Conservation (phyloP, 1,140 invertebrate genomes). For the Tribolium madens region DNA sequence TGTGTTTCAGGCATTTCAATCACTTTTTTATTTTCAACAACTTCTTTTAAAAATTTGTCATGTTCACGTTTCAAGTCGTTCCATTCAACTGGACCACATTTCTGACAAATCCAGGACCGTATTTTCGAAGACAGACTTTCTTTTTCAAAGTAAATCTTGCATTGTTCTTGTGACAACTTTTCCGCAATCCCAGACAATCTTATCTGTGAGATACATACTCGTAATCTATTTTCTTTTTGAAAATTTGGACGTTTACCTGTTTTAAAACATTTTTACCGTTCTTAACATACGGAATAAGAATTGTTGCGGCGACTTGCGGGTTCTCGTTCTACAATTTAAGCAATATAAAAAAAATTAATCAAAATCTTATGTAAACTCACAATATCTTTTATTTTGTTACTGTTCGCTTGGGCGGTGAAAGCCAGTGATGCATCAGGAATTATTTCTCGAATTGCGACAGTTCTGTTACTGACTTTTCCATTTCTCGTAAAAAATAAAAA, state of each 20-base stretch:
- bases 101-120: slow-evolving; percentile 49
- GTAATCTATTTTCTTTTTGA: not conserved
- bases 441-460: slow-evolving; percentile 65
- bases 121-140: slow-evolving; percentile 43
- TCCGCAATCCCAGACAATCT: slow-evolving; percentile 48
- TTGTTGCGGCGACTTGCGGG: slow-evolving; percentile 67
- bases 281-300: slow-evolving; percentile 66
- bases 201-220: slow-evolving; percentile 34
- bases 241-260: slow-evolving; percentile 67
- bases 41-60: slow-evolving; percentile 49
- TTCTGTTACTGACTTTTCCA: slow-evolving; percentile 66
- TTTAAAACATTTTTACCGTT: slow-evolving; percentile 59
- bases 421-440: slow-evolving; percentile 67
- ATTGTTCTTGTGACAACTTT: slow-evolving; percentile 35
- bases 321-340: slow-evolving; percentile 64
- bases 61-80: slow-evolving; percentile 50
- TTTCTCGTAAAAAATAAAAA: slow-evolving; percentile 62
- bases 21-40: slow-evolving; percentile 36
- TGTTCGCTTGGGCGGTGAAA: slow-evolving; percentile 67
- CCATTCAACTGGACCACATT: slow-evolving; percentile 49
- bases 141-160: slow-evolving; percentile 46
- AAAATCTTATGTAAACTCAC: slow-evolving; percentile 61
- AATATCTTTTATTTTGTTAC: slow-evolving; percentile 67
- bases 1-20: slow-evolving; percentile 48
- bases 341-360: slow-evolving; percentile 16